Evolutionary conservation across 2,888 invertebrate species (phyloP), one percentile per base, ranked within the genome.

Genomic region (Sthenelais limicola): DNA sequence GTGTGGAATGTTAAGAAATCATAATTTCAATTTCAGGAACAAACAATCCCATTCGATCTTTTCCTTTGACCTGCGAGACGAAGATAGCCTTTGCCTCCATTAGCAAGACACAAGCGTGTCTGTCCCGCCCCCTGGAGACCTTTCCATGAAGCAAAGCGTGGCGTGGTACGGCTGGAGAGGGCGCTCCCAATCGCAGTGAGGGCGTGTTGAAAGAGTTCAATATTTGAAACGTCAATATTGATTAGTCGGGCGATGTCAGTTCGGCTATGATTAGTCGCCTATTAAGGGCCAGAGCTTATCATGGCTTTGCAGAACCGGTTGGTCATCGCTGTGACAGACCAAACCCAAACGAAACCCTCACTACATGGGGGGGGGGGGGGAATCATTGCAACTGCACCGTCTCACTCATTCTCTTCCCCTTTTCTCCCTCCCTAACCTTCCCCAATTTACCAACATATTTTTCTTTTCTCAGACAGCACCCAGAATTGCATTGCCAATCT

Each of bases 211-310:
- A 28, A 21, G 38, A 35, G 26, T 62, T 62, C 35, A 35, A 35
- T 24, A 38, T 62, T 62, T 33, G 7, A 62, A 62, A 62, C 62
- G 62, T 62, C 62, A 62, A 62, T 62, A 62, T 62, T 62, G 62
- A 9, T 21, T 62, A 35, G 38, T 62, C 24, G 35, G 18, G 62
- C 62, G 62, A 26, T 62, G 62, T 62, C 62, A 24, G 35, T 24
- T 12, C 38, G 35, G 62, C 38, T 43, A 38, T 38, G 35, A 62
- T 62, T 62, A 38, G 62, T 62, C 4, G 4, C 12, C 62, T 43
- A 62, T 62, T 62, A 62, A 62, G 62, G 26, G 38, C 12, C 28
- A 35, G 35, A 24, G 62, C 62, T 62, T 62, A 62, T 62, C 62
- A 62, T 62, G 21, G 62, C 38, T 38, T 26, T 18, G 62, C 62